These are phyloP conservation scores for Gastrophryne carolinensis DNA, from an alignment of 2,797 vertebrate genomes.

Conservation along the genomic window DNA sequence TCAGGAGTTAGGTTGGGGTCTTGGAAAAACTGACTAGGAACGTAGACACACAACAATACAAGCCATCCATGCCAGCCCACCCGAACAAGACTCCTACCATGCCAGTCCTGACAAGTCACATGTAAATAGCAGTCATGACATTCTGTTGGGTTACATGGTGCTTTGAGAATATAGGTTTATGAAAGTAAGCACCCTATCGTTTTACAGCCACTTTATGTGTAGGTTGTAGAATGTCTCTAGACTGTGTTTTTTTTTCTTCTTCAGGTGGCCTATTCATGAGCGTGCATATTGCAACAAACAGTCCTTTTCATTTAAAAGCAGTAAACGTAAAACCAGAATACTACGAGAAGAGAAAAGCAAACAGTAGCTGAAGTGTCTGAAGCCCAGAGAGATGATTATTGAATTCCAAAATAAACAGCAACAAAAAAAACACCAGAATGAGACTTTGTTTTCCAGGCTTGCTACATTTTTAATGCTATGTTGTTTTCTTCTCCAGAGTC, in stretches of 20 bases:
- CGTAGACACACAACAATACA: too few relatives aligned
- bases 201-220: background rate
- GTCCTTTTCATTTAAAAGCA: conserved; percentile 24
- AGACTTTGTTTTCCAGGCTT: conserved; percentile 14
- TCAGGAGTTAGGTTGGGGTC: too few relatives aligned
- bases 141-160: background rate
- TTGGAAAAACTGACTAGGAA: too few relatives aligned
- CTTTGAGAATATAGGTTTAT: conserved; percentile 14
- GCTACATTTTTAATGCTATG: background rate
- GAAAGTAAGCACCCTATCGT: background rate
- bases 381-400: conserved; percentile 21
- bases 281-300: conserved; percentile 25
- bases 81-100: too few relatives aligned
- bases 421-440: conserved; percentile 12
- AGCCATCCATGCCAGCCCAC: too few relatives aligned
- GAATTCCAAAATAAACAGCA: conserved; percentile 26
- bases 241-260: conserved; percentile 14
- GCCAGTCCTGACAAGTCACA: too few relatives aligned
- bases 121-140: too few relatives aligned
- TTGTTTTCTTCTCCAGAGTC: background rate
- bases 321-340: conserved; percentile 35
- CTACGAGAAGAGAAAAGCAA: conserved; percentile 34
- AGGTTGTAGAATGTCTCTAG: conserved; percentile 27
- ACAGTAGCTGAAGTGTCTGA: conserved; percentile 43
- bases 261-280: conserved; percentile 1